Percentiles rank a stretch among this genome's conserved stretches.
phyloP scores from a whole-genome alignment of 1,140 invertebrate genomes.

The Bombus ignitus region DNA sequence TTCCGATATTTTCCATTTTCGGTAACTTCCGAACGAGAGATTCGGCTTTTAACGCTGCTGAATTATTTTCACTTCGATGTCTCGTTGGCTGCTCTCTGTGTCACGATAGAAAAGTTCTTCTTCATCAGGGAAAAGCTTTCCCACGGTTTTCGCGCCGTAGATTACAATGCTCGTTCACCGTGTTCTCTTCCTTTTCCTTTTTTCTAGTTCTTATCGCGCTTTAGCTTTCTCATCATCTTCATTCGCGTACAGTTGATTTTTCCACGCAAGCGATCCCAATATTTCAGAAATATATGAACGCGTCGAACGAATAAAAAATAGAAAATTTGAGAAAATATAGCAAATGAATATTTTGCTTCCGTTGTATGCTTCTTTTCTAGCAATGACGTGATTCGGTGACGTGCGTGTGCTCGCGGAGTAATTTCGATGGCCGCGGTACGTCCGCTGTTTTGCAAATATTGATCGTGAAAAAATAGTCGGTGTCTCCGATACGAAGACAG shows the following conservation, averaged over 20 bases:
- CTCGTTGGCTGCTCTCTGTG: not conserved
- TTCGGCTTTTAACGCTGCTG: not conserved
- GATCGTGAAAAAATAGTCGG: slow-evolving; percentile 41
- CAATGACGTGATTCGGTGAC: not conserved
- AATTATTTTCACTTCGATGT: slow-evolving; percentile 5
- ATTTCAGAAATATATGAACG: not conserved
- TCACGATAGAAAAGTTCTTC: not conserved
- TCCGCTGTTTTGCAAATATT: slow-evolving; percentile 40
- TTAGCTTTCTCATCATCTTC: not conserved
- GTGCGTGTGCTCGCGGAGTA: not conserved
- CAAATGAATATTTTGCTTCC: not conserved
- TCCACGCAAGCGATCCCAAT: not conserved
- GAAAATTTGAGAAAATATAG: not conserved
- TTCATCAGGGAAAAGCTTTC: slow-evolving; percentile 6
- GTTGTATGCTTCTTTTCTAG: not conserved
- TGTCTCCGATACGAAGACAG: slow-evolving; percentile 22
- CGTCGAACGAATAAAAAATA: not conserved
- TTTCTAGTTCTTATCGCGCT: not conserved
- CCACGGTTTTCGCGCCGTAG: not conserved
- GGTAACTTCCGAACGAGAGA: not conserved
- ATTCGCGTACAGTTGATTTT: not conserved
- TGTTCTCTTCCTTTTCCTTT: not conserved
- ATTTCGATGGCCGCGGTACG: slow-evolving; percentile 22
- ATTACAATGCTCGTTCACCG: not conserved
- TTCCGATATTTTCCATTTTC: not conserved